A percentile compares a stretch with the other conserved stretches of the same genome.
These are phyloP conservation scores for Pangasius mekongensis DNA, from an alignment of 2,797 vertebrate genomes.

Conservation along the genomic window DNA sequence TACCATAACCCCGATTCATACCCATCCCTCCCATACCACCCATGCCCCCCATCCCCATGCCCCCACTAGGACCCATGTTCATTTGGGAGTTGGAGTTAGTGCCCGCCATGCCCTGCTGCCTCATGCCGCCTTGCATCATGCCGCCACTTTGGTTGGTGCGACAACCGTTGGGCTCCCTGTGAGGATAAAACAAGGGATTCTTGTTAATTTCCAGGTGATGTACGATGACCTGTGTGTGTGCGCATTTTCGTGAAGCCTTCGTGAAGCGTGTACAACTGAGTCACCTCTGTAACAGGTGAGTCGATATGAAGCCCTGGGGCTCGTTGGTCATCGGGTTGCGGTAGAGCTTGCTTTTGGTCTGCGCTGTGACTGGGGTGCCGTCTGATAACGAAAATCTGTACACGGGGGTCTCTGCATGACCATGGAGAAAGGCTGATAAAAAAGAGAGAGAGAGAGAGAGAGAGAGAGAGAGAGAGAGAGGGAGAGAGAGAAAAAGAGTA, in stretches of 20 bases:
- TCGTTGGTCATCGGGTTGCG: conserved; percentile 90
- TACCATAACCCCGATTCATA: conserved; percentile 80
- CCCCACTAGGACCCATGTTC: conserved; percentile 79
- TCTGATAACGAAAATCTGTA: conserved; percentile 95
- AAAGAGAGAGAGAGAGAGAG: not conserved
- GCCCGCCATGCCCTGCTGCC: conserved; percentile 81
- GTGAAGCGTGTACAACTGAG: not conserved
- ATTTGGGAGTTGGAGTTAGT: conserved; percentile 79
- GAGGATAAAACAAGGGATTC: conserved; percentile 35
- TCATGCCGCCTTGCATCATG: conserved; percentile 52
- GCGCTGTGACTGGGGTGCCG: conserved; percentile 92
- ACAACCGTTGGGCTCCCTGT: conserved; percentile 91
- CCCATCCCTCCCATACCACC: conserved; percentile 54
- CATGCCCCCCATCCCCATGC: conserved; percentile 76
- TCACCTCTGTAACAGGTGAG: conserved; percentile 94
- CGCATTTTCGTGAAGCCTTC: not conserved
- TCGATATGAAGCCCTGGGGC: conserved; percentile 89
- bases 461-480: not conserved
- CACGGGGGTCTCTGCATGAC: conserved; percentile 90
- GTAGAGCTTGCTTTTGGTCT: conserved; percentile 93
- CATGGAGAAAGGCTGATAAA: conserved; percentile 84
- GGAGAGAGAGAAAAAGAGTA: not conserved
- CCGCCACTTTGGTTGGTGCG: conserved; percentile 81
- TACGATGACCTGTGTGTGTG: too few species aligned
- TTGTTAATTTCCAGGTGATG: not conserved